Evolutionary conservation across 2,888 invertebrate species (phyloP), one percentile per base, ranked within the genome.

Genomic region (Helleia helle): DNA sequence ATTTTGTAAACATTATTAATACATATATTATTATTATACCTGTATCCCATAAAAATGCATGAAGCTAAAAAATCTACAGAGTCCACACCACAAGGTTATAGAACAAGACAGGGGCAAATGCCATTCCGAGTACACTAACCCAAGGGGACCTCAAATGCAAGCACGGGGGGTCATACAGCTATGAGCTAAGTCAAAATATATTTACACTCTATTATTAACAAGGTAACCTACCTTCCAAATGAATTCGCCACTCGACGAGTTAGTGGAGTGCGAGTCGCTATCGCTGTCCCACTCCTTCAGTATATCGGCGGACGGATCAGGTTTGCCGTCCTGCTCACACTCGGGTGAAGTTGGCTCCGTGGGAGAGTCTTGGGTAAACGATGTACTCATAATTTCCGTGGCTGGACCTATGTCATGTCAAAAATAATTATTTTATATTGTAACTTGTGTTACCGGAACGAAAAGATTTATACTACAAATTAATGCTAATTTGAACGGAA

Each of bases 181-280:
- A 34, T 7, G 2, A 38, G 26, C 34, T 34, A 34, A 7, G 2
- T n/a, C 18, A 12, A 1, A 12, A 18, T 7, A 34, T 18, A 34
- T 5, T 34, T 34, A 6, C 8, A 25, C 12, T 22, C 9, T 1
- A n/a, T 5, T 24, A 9, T 4, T n/a, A n/a, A n/a, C 24, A 15
- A 2, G 2, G 9, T 14, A 29, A 60, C 73, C 58, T 25, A 91
- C 92, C 89, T 91, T 91, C 92, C 92, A 93, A 45, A 92, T 90
- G 59, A 93, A 93, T 68, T 93, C 92, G 6, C 92, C 91, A 47
- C 92, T 92, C 4, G 91, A 91, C 4, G 89, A 89, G 22, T 91
- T 92, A 48, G 89, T 88, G n/a, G 87, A 87, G 42, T 80, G 79
- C 1, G 81, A 75, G 44, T 85, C 91, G 5, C 87, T 87, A 52